Evolutionary conservation across 2,888 invertebrate genomes (phyloP).

Genomic region (Marronus borbonicus): DNA sequence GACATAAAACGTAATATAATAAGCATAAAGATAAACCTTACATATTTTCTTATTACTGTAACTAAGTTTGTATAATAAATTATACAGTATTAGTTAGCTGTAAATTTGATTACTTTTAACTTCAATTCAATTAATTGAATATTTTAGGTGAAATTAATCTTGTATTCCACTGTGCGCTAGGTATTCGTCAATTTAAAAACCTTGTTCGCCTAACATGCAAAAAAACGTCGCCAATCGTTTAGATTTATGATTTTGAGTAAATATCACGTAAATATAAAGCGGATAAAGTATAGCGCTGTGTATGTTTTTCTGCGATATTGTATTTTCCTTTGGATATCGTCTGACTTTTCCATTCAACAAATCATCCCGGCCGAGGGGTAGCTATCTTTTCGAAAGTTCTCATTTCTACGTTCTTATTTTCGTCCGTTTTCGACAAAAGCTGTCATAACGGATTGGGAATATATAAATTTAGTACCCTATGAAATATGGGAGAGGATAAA

Average conservation of each 20-base stretch:
- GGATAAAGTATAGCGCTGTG: constrained; percentile 10
- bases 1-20: too few relatives aligned
- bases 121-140: too few relatives aligned
- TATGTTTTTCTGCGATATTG: constrained; percentile 22
- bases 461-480: not conserved
- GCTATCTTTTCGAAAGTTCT: constrained; percentile 22
- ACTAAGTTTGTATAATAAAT: too few relatives aligned
- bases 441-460: constrained; percentile 17
- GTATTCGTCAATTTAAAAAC: too few relatives aligned
- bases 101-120: too few relatives aligned
- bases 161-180: too few relatives aligned
- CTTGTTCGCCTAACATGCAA: too few relatives aligned
- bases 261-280: constrained; percentile 14
- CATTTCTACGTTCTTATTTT: not conserved
- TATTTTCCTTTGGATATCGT: constrained; percentile 11
- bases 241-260: constrained; percentile 15
- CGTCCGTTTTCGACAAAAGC: constrained; percentile 21
- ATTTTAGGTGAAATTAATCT: too few relatives aligned
- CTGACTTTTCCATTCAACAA: constrained; percentile 25
- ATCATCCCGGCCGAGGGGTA: constrained; percentile 10
- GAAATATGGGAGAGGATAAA: not conserved
- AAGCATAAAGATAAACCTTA: too few relatives aligned
- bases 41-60: too few relatives aligned
- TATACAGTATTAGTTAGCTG: too few relatives aligned
- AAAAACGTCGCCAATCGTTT: too few relatives aligned